A percentile compares a stretch with the other conserved stretches of the same genome.
These are phyloP conservation scores for Drosophila ogumai DNA, from an alignment of 1,140 invertebrate species.

Conservation along the genomic window DNA sequence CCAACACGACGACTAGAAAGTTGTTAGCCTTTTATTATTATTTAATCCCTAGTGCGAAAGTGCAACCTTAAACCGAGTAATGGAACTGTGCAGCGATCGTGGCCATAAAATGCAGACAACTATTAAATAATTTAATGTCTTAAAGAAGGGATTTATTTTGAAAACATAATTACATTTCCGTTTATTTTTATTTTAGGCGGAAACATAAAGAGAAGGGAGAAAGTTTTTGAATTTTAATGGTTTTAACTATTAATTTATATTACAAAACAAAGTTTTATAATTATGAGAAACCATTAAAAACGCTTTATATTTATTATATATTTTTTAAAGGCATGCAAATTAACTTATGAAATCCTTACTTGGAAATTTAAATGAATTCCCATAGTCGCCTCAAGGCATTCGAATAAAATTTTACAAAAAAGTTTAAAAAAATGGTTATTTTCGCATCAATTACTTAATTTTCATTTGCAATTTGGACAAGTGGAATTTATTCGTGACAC, in stretches of 20 bases:
- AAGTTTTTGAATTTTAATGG: not conserved
- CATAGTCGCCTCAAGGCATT: not conserved
- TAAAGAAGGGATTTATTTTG: not conserved
- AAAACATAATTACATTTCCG: not conserved
- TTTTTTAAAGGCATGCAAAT: not conserved
- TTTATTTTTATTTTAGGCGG: not conserved
- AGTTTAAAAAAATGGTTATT: not conserved
- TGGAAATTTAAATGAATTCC: not conserved
- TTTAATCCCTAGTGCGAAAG: conserved; percentile 9
- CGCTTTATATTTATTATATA: not conserved
- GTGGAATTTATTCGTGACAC: not conserved
- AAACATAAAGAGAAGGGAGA: too few relatives aligned
- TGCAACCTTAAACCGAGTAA: conserved; percentile 12
- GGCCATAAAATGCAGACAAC: not conserved
- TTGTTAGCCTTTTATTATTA: not conserved
- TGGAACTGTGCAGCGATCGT: conserved; percentile 1
- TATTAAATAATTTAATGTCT: not conserved
- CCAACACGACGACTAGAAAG: conserved; percentile 29
- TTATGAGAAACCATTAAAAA: not conserved
- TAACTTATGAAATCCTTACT: not conserved
- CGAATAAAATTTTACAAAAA: not conserved
- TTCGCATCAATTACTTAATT: not conserved
- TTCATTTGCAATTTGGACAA: not conserved
- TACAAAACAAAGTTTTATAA: not conserved
- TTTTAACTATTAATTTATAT: not conserved